Evolutionary conservation across 37 sponge, comb jelly and placozoan species (phyloP).

Genomic region (Aphrocallistes beatrix): DNA sequence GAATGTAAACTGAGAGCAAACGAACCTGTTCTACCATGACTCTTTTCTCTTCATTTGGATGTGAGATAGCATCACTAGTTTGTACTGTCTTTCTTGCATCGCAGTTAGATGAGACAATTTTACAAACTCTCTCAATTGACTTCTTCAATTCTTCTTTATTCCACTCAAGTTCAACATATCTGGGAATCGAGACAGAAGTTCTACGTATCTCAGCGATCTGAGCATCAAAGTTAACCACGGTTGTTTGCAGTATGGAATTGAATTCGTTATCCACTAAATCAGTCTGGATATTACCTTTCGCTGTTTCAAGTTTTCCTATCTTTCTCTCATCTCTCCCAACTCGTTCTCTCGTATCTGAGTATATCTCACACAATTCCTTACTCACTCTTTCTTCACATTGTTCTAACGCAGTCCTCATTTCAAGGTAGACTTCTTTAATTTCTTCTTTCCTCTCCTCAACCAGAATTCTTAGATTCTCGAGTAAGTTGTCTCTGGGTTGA

Average conservation of each 20-base stretch:
- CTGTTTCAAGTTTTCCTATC: not conserved
- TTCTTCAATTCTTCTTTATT: not conserved
- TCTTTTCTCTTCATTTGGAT: too few relatives aligned
- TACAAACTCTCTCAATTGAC: not conserved
- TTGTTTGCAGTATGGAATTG: not conserved
- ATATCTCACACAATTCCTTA: not conserved
- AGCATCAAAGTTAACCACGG: not conserved
- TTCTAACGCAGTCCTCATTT: not conserved
- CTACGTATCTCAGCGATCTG: not conserved
- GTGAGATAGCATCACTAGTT: too few relatives aligned
- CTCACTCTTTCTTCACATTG: not conserved
- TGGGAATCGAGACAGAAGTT: not conserved
- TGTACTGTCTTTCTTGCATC: too few relatives aligned
- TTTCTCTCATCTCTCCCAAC: not conserved
- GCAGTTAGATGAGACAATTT: not conserved
- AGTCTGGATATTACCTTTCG: not conserved
- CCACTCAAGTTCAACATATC: not conserved
- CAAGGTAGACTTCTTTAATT: not conserved
- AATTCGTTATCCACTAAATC: not conserved
- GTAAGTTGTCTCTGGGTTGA: not conserved
- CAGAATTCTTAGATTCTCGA: not conserved
- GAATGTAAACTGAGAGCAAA: too few relatives aligned
- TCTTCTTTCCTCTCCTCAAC: not conserved
- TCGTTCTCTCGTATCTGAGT: not conserved
- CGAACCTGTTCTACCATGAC: too few relatives aligned